Conservation (phyloP, 2,888 invertebrate species). For the Athrips mouffetella region DNA sequence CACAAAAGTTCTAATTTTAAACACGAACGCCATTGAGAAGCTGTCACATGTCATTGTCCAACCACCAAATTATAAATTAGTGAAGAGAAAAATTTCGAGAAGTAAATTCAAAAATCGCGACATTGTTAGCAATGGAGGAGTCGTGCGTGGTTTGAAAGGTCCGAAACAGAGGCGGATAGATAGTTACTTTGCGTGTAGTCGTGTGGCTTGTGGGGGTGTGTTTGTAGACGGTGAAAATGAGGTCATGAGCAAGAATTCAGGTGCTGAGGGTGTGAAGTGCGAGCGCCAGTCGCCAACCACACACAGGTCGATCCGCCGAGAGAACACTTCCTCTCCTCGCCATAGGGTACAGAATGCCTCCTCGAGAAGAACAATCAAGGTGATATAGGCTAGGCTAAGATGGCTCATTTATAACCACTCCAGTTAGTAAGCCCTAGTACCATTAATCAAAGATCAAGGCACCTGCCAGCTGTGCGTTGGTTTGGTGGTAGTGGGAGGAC, state of each 20-base stretch:
- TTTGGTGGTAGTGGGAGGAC: too few species aligned
- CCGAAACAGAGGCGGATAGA: conserved; percentile 56
- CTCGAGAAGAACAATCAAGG: not conserved
- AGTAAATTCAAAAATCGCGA: conserved; percentile 43
- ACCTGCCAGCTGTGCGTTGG: too few species aligned
- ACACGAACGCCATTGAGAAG: conserved; percentile 65
- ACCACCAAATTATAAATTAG: conserved; percentile 71
- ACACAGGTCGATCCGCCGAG: not conserved
- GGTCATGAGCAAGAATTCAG: conserved; percentile 62
- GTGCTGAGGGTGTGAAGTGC: conserved; percentile 46
- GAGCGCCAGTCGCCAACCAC: conserved; percentile 31
- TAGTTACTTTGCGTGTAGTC: conserved; percentile 41
- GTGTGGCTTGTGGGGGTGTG: conserved; percentile 23
- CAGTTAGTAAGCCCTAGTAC: too few species aligned
- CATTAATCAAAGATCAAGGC: too few species aligned
- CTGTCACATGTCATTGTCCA: conserved; percentile 68
- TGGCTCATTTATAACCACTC: too few species aligned
- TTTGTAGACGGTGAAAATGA: conserved; percentile 39
- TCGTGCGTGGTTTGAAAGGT: conserved; percentile 35
- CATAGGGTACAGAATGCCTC: not conserved
- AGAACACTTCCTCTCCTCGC: not conserved
- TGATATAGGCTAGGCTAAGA: too few species aligned
- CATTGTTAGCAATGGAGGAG: conserved; percentile 44
- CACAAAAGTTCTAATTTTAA: conserved; percentile 71
- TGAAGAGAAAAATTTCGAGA: conserved; percentile 53